These are phyloP conservation scores for Bursaphelenchus okinawaensis DNA, from an alignment of 2,888 invertebrate genomes.

Conservation along the genomic window DNA sequence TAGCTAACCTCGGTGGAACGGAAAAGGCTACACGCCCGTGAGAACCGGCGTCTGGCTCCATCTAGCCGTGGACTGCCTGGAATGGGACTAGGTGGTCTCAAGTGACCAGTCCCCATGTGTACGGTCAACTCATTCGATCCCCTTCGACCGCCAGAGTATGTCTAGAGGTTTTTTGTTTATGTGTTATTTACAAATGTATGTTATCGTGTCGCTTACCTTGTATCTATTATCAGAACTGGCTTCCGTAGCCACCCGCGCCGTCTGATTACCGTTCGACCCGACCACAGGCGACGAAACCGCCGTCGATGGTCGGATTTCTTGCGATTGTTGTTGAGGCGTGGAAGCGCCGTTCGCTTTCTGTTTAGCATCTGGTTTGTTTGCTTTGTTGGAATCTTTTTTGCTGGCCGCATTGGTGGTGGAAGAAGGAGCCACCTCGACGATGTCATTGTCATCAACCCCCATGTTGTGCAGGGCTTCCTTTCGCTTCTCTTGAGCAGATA, in stretches of 20 bases:
- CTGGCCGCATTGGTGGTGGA: neutral
- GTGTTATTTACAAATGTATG: no score
- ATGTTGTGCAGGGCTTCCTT: constrained; percentile 55
- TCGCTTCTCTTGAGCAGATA: constrained; percentile 67
- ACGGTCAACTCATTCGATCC: neutral
- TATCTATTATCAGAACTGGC: constrained; percentile 6
- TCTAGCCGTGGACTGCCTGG: neutral
- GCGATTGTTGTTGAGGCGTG: neutral
- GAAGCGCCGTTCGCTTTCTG: constrained; percentile 12
- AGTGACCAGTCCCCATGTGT: neutral
- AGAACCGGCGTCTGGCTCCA: constrained; percentile 8
- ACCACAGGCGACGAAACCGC: neutral
- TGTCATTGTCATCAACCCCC: constrained; percentile 56
- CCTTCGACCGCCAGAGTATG: neutral
- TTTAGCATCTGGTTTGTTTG: constrained; percentile 7
- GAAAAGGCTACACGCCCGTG: constrained; percentile 10
- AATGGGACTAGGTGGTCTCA: neutral
- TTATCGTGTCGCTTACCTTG: constrained; percentile 9
- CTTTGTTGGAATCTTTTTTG: constrained; percentile 9
- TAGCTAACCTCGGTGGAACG: neutral
- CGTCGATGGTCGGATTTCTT: neutral
- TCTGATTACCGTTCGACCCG: neutral
- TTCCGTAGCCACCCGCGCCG: neutral
- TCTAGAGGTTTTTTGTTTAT: no score
- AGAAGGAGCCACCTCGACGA: constrained; percentile 34